Evolutionary conservation across 2,797 vertebrate species (phyloP).

Genomic region (Natrix natrix): DNA sequence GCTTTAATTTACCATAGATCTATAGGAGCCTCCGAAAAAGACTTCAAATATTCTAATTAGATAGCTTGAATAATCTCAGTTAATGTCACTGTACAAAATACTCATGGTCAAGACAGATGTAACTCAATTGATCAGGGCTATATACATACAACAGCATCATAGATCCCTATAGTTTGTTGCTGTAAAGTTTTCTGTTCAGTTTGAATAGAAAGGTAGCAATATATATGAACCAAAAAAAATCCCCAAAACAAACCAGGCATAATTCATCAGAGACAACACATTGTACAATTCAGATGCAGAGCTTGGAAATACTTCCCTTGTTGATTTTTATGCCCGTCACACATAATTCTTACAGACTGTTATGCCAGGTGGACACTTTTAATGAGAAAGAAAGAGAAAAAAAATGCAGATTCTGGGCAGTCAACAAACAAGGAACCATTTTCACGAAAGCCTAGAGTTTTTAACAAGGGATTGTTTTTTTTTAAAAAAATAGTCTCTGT

Average conservation of each 20-base stretch:
- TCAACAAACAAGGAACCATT: constrained; percentile 12
- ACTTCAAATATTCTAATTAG: not conserved
- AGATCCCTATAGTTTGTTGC: not conserved
- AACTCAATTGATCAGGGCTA: not conserved
- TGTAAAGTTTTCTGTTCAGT: not conserved
- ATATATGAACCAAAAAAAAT: not conserved
- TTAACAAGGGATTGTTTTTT: constrained; percentile 75
- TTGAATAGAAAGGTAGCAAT: not conserved
- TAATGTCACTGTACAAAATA: not conserved
- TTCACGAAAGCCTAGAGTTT: constrained; percentile 75
- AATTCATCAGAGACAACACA: not conserved
- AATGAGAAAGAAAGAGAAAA: constrained; percentile 28
- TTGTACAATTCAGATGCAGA: not conserved
- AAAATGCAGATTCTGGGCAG: not conserved
- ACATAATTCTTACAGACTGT: not conserved
- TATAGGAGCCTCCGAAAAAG: not conserved
- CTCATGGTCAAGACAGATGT: not conserved
- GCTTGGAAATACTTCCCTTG: not conserved
- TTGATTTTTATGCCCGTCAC: not conserved
- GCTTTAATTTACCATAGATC: no score
- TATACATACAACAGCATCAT: not conserved
- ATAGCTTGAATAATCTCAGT: not conserved
- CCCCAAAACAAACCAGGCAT: not conserved
- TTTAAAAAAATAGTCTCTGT: constrained; percentile 69
- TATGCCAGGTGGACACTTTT: not conserved